Percentiles rank a stretch among this genome's conserved stretches.
Evolutionary conservation across 2,113 vertebrate genomes (phyloP).

Genomic region (Oncorhynchus tshawytscha): DNA sequence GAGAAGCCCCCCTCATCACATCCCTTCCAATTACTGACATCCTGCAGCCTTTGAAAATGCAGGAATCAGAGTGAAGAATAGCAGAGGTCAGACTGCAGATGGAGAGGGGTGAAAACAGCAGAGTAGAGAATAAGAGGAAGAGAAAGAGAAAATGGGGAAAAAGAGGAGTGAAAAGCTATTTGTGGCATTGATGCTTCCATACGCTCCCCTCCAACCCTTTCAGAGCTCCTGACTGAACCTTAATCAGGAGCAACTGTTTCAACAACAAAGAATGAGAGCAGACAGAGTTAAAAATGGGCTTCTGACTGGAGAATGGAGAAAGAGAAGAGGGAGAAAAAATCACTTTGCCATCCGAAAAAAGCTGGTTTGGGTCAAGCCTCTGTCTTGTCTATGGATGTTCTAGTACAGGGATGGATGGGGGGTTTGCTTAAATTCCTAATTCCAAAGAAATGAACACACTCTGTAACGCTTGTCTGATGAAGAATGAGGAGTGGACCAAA

Average conservation of each 20-base stretch:
- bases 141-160: constrained; percentile 53
- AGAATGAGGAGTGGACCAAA: too few relatives aligned
- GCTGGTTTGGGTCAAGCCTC: constrained; percentile 37
- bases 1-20: constrained; percentile 70
- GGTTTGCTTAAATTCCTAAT: neutral
- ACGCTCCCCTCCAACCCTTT: constrained; percentile 55
- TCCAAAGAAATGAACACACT: too few relatives aligned
- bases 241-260: constrained; percentile 80
- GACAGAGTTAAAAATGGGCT: constrained; percentile 28
- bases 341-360: constrained; percentile 27
- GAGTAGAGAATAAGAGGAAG: constrained; percentile 61
- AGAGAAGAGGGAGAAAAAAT: constrained; percentile 41
- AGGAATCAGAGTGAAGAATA: constrained; percentile 76
- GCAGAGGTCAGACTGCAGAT: constrained; percentile 81
- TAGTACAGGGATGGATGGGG: constrained; percentile 14
- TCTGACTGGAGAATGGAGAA: constrained; percentile 27
- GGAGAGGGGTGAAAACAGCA: constrained; percentile 70
- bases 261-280: constrained; percentile 66
- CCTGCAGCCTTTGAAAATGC: constrained; percentile 75
- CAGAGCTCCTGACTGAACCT: constrained; percentile 61
- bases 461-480: too few relatives aligned
- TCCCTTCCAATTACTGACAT: constrained; percentile 80
- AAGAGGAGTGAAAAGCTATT: constrained; percentile 69
- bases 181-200: constrained; percentile 72
- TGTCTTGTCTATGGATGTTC: neutral